Percentiles rank a stretch among this genome's conserved stretches.
phyloP scores from a whole-genome alignment of 2,797 vertebrate genomes.

The Lepilemur septentrionalis region DNA sequence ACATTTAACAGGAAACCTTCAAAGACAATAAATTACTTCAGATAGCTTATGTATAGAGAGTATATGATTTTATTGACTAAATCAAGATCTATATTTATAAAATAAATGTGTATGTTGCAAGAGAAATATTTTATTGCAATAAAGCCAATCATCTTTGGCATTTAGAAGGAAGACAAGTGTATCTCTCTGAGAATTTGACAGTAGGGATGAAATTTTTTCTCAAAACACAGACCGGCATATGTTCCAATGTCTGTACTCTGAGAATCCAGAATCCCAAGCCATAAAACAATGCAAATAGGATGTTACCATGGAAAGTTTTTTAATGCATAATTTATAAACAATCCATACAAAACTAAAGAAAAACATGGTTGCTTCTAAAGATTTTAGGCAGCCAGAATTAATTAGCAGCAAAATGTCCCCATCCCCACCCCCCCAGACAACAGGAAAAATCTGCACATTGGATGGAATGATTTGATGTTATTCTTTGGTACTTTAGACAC shows the following conservation, averaged over 20 bases:
- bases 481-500: not conserved
- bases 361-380: not conserved
- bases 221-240: not conserved
- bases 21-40: conserved; percentile 24
- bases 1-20: not conserved
- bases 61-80: not conserved
- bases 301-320: not conserved
- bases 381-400: not conserved
- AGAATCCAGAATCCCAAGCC: not conserved
- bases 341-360: not conserved
- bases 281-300: not conserved
- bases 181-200: not conserved
- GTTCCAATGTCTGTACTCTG: not conserved
- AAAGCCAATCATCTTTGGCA: not conserved
- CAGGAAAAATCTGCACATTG: not conserved
- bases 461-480: not conserved
- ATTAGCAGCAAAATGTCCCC: not conserved
- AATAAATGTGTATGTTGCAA: not conserved
- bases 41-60: not conserved
- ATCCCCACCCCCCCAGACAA: not conserved
- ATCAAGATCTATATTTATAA: conserved; percentile 8
- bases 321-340: not conserved
- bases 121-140: not conserved
- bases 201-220: not conserved
- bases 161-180: not conserved